Evolutionary conservation across 2,888 invertebrate genomes (phyloP), one percentile per base, ranked within the genome.

Genomic region (Cinara cedri): DNA sequence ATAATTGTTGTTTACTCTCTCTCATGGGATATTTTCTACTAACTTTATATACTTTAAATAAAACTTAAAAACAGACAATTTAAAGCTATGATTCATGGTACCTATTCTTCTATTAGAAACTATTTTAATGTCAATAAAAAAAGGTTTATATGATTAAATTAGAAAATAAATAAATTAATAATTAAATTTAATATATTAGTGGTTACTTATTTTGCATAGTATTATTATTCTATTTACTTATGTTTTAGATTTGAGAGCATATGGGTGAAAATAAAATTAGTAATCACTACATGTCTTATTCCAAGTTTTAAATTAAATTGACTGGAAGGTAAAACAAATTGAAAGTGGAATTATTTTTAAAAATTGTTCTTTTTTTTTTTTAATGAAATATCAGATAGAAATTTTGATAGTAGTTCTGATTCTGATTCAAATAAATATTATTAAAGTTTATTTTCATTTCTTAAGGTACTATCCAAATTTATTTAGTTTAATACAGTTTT

Each of bases 281-380:
- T 63, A n/a, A 63, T 63, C 3, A 42, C 42, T 42, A 42, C 62
- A 42, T 63, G 42, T 63, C 62, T 63, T 42, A 63, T 63, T 63
- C 42, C 62, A 42, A 42, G 57, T 42, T 63, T 63, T n/a, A 63
- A 63, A 42, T 34, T 63, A 42, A n/a, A n/a, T 62, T 62, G 34
- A 34, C n/a, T 62, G 16, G 62, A 62, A 62, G 34, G 34, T 62
- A 34, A 62, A 3, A 62, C 1, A 62, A 62, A n/a, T 34, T 34
- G n/a, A 34, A 62, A 16, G 62, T 34, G 0, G 62, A 62, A 34
- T 34, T 62, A n/a, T 34, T 62, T 34, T 62, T 62, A 34, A 62
- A 62, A 62, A 62, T 1, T n/a, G 62, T 42, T 34, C 42, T 42
- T 42, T 42, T n/a, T n/a, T 34, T 1, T 42, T n/a, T 10, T 62